phyloP scores from a whole-genome alignment of 2,797 vertebrate genomes.

The Mus caroli region DNA sequence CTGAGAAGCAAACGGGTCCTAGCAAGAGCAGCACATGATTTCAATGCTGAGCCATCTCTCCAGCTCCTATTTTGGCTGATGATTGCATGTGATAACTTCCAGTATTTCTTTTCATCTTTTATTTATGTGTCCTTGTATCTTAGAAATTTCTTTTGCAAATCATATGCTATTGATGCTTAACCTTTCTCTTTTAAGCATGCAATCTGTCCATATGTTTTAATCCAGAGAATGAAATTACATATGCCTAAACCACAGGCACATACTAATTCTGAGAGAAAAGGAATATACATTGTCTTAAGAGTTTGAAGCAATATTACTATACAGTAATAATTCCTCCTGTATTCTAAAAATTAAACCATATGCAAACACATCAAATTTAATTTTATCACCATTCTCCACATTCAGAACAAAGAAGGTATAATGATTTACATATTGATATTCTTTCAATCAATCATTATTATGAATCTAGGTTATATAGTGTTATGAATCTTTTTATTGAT shows the following conservation, averaged over 20 bases:
- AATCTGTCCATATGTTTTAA: background rate
- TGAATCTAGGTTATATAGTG: background rate
- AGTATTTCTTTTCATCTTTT: background rate
- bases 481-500: background rate
- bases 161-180: background rate
- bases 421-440: background rate
- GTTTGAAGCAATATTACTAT: background rate
- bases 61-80: background rate
- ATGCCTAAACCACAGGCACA: background rate
- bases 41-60: background rate
- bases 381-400: background rate
- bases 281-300: background rate
- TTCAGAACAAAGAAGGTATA: background rate
- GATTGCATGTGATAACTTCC: background rate
- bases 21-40: background rate
- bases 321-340: background rate
- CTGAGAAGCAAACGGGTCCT: background rate
- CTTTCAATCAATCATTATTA: background rate
- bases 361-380: constrained; percentile 16
- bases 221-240: background rate
- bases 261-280: background rate
- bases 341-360: background rate
- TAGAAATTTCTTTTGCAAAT: background rate
- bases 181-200: background rate
- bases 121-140: background rate